Conservation (phyloP, 1,140 invertebrate species). For the Drosophila arizonae region DNA sequence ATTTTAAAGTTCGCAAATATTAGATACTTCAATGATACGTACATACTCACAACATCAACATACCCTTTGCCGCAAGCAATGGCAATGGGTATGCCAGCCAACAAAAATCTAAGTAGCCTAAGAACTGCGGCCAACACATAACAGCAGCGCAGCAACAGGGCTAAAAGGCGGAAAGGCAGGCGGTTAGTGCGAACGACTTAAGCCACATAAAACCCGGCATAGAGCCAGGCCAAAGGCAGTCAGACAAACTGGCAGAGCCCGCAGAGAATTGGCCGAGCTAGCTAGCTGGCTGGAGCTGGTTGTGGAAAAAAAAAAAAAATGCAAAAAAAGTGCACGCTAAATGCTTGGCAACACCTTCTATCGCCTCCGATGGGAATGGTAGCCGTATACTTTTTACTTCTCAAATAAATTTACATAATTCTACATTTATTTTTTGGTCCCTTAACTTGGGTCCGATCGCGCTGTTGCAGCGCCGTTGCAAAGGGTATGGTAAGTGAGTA, state of each 20-base stretch:
- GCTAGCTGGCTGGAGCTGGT: conserved; percentile 1
- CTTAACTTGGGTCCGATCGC: conserved; percentile 5
- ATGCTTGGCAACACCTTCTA: conserved; percentile 66
- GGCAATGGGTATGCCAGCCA: too few relatives aligned
- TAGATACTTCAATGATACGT: too few relatives aligned
- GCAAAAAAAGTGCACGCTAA: conserved; percentile 38
- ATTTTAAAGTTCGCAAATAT: too few relatives aligned
- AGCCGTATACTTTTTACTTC: conserved; percentile 53
- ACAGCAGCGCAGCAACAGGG: conserved; percentile 13
- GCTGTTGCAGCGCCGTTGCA: conserved; percentile 32
- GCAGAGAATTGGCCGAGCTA: conserved; percentile 19
- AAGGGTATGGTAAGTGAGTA: conserved; percentile 33
- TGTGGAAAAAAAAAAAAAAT: too few relatives aligned
- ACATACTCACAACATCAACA: too few relatives aligned
- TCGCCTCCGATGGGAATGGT: conserved; percentile 47
- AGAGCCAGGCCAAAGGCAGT: conserved; percentile 29
- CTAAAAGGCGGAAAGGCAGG: conserved; percentile 22
- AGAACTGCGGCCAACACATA: conserved; percentile 48
- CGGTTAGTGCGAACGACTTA: conserved; percentile 53
- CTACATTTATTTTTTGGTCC: background rate
- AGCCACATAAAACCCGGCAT: conserved; percentile 67
- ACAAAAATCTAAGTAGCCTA: conserved; percentile 64
- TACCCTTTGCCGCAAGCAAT: too few relatives aligned
- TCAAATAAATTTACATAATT: conserved; percentile 70
- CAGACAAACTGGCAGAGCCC: conserved; percentile 52